These are phyloP conservation scores for Himalopsyche anomala DNA, from an alignment of 2,888 invertebrate genomes.

Conservation along the genomic window DNA sequence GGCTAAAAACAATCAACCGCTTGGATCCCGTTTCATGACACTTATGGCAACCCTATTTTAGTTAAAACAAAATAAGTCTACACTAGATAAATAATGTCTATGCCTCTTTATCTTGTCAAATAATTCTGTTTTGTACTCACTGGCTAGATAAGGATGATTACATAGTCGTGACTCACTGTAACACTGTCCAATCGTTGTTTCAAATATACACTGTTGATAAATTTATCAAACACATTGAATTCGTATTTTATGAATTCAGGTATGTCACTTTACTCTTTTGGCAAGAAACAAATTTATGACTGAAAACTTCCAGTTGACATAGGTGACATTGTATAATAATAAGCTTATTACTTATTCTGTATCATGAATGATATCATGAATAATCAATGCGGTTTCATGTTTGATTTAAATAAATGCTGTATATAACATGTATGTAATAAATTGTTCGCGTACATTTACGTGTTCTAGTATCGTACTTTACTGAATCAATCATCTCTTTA, in stretches of 20 bases:
- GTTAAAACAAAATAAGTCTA: no score
- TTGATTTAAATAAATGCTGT: background rate
- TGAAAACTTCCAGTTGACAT: background rate
- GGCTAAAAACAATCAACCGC: no score
- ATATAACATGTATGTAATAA: background rate
- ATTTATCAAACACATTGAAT: no score
- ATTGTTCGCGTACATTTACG: background rate
- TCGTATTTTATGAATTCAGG: conserved; percentile 8
- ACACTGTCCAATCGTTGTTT: background rate
- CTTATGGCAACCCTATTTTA: no score
- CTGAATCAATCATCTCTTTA: background rate
- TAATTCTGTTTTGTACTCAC: background rate
- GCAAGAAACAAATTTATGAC: background rate
- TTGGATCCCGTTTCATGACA: no score
- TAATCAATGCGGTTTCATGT: conserved; percentile 2
- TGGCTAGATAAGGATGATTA: conserved; percentile 3
- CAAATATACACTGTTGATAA: background rate
- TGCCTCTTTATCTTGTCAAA: background rate
- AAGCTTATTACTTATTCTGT: background rate
- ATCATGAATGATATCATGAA: background rate
- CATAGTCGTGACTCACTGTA: background rate
- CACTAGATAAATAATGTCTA: conserved; percentile 15
- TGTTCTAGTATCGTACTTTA: background rate
- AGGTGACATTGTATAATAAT: conserved; percentile 15
- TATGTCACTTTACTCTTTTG: background rate